These are phyloP conservation scores for Petrocephalus zakoni DNA, from an alignment of 2,113 vertebrate species.

Conservation along the genomic window DNA sequence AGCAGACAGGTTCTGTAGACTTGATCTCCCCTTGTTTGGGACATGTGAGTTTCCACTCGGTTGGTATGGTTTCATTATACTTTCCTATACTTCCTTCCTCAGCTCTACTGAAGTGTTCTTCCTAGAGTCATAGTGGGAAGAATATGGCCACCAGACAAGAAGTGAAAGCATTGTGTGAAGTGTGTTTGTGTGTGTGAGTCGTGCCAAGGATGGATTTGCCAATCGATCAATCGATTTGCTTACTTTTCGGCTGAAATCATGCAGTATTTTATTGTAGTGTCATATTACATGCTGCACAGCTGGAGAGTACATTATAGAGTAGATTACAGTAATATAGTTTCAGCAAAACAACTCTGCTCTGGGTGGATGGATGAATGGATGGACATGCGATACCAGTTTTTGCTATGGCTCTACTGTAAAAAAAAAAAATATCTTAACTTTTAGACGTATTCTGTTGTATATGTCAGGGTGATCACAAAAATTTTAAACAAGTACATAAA, in stretches of 20 bases:
- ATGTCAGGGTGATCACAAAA: not conserved
- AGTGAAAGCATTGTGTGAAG: not conserved
- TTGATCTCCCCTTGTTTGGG: not conserved
- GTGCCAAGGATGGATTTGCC: not conserved
- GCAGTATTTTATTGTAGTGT: not conserved
- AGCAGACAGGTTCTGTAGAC: not conserved
- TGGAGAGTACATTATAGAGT: not conserved
- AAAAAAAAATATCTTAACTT: not conserved
- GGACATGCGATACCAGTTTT: not conserved
- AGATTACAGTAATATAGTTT: not conserved
- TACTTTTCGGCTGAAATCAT: not conserved
- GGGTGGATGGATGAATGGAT: not conserved
- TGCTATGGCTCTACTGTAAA: not conserved
- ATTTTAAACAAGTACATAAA: not conserved
- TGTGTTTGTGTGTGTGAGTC: too few species aligned
- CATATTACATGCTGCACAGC: not conserved
- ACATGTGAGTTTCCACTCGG: not conserved
- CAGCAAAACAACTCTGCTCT: not conserved
- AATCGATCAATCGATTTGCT: not conserved
- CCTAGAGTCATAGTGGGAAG: not conserved
- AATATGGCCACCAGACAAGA: not conserved
- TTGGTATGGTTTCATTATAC: not conserved
- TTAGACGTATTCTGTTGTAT: not conserved
- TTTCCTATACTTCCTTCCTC: not conserved
- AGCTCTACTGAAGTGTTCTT: not conserved